These are phyloP conservation scores for Ammodytes marinus DNA, from an alignment of 2,113 vertebrate genomes.

Conservation along the genomic window DNA sequence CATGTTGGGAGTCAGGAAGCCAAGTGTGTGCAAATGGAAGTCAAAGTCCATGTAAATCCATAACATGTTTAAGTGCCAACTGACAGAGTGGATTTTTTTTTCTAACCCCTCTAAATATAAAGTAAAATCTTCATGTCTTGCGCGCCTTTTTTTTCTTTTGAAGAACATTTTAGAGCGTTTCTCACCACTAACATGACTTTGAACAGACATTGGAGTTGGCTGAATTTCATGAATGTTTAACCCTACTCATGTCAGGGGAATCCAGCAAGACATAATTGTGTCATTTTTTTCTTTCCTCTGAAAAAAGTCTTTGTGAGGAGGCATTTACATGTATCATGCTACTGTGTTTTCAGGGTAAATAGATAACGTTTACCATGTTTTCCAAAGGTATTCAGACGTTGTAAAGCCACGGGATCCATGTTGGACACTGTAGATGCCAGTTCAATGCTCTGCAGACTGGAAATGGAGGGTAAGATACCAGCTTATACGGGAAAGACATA, in stretches of 20 bases:
- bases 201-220: conserved; percentile 20
- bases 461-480: conserved; percentile 91
- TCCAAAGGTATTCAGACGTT: conserved; percentile 85
- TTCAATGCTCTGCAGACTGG: conserved; percentile 93
- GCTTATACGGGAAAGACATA: not conserved
- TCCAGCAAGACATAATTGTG: not conserved
- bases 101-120: conserved; percentile 43
- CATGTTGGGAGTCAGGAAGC: conserved; percentile 34
- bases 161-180: conserved; percentile 26
- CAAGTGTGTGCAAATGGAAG: conserved; percentile 48
- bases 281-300: not conserved
- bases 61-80: conserved; percentile 8
- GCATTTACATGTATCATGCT: not conserved
- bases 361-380: conserved; percentile 1
- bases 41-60: conserved; percentile 16
- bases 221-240: conserved; percentile 47
- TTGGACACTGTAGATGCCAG: conserved; percentile 90
- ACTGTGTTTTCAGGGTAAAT: not conserved
- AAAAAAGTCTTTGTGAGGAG: not conserved
- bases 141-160: not conserved
- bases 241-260: not conserved
- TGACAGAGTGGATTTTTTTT: conserved; percentile 40
- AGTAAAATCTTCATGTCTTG: conserved; percentile 18
- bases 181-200: not conserved
- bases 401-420: conserved; percentile 84